Base-by-base conservation (phyloP, 2,888 invertebrate genomes). In the Mesochorus sp. region DNA sequence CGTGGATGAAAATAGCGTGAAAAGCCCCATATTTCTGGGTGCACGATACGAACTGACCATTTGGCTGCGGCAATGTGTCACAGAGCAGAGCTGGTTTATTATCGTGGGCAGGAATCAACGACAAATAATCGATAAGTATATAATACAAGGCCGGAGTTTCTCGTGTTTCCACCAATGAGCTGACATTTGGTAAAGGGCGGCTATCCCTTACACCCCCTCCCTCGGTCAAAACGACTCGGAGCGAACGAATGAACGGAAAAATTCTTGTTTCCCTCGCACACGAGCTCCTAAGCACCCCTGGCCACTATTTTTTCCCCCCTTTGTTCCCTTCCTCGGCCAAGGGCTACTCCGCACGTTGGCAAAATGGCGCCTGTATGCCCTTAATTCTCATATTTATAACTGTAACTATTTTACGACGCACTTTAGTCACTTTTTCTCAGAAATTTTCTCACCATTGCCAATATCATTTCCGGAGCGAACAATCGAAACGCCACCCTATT, bases 71-170 rank as follows among this genome's bases (percentile, higher is more conserved):
- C 62, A 62, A 68, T 57, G 28, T 28, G 55, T 31, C 14, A 44
- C 39, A 57, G 55, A 28, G 42, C n/a, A 70, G 47, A 84, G 61
- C 66, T 59, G 72, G 59, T 67, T 80, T 81, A 82, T 80, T 81
- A 80, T 72, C 72, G 62, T 68, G 70, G 77, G 76, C 79, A 75
- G 74, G 80, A 85, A 85, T 82, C 80, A 76, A 74, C 76, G 84
- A 80, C 81, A 85, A 85, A 85, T 85, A 86, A 86, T 86, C 85
- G 86, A 86, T 86, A 86, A 80, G 77, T 55, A 17, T 44, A 66
- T 34, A n/a, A n/a, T n/a, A n/a, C n/a, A n/a, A n/a, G n/a, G 53
- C 68, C 64, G 57, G 79, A 44, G 55, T 53, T 57, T 5, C 31
- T 31, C 31, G 55, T 26, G 82, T 83, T 80, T 82, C 73, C 82